Evolutionary conservation across 2,113 vertebrate genomes (phyloP), one percentile per base, ranked within the genome.

Genomic region (Burhinus bistriatus): DNA sequence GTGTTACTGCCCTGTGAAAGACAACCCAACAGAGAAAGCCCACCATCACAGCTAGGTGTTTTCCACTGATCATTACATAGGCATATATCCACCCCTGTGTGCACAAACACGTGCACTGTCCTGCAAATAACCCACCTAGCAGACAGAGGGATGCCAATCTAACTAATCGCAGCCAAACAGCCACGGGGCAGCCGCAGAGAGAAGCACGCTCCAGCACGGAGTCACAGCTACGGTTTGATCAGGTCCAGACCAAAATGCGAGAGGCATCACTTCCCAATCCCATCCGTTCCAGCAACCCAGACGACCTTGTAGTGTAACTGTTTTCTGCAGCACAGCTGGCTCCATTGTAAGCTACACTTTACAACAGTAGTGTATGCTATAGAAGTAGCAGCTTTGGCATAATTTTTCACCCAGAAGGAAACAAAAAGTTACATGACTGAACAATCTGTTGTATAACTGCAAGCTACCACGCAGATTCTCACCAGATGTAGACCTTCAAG

Each of bases 231-330:
- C 0, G 1, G 47, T 90, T 42, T 8, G 20, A 65, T 81, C 45
- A 40, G 79, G 64, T 59, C 72, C 32, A 52, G 70, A 61, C 69
- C 34, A 44, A 58, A 32, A 54, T 4, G 45, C 87, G 80, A 27
- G 54, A 5, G 17, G 54, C 80, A 76, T 18, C 6, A 7, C 65
- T 34, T 76, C 72, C 70, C 85, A 78, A 3, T 17, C n/a, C 77
- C 92, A 81, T 5, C 75, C 55, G 36, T 44, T 70, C 82, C 62
- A 69, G 84, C 91, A 76, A 49, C 5, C 73, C 93, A 42, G 81
- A 23, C 69, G 87, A 95, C 91, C 89, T 64, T 94, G 94, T 97
- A 97, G 96, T 97, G 92, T 94, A 61, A 85, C 81, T 54, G 68
- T 58, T 76, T 77, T 76, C 87, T 77, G 62, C 94, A 95, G 95